phyloP scores from a whole-genome alignment of 2,888 invertebrate genomes.

The Platycheirus rosarum region DNA sequence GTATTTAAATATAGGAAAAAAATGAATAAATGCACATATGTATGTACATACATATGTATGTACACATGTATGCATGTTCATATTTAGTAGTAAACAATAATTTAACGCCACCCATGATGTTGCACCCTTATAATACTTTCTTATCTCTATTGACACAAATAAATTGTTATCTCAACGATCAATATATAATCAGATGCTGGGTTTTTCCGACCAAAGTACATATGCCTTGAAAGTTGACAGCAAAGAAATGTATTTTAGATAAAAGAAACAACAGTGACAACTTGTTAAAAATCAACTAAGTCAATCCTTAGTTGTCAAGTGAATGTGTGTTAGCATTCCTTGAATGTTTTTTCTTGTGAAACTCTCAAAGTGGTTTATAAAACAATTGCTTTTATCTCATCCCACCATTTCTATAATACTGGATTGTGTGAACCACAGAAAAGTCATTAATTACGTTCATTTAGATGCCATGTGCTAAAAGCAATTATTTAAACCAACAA shows the following conservation, averaged over 20 bases:
- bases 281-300: conserved; percentile 10
- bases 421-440: conserved; percentile 37
- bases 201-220: conserved; percentile 20
- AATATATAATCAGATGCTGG: conserved; percentile 31
- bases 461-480: conserved; percentile 48
- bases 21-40: too few species aligned
- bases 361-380: background rate
- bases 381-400: conserved; percentile 1
- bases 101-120: background rate
- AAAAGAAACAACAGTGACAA: conserved; percentile 13
- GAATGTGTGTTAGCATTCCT: conserved; percentile 18
- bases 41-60: too few species aligned
- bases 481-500: conserved; percentile 40
- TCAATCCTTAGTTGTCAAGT: conserved; percentile 32
- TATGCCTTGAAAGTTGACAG: too few species aligned
- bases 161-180: background rate
- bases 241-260: background rate
- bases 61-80: too few species aligned
- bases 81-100: background rate
- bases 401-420: conserved; percentile 4
- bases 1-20: too few species aligned
- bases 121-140: conserved; percentile 10
- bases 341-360: background rate
- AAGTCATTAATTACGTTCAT: conserved; percentile 54
- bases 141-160: conserved; percentile 15